Base-by-base conservation (phyloP, 2,113 vertebrate genomes). In the Heterochromis multidens region DNA sequence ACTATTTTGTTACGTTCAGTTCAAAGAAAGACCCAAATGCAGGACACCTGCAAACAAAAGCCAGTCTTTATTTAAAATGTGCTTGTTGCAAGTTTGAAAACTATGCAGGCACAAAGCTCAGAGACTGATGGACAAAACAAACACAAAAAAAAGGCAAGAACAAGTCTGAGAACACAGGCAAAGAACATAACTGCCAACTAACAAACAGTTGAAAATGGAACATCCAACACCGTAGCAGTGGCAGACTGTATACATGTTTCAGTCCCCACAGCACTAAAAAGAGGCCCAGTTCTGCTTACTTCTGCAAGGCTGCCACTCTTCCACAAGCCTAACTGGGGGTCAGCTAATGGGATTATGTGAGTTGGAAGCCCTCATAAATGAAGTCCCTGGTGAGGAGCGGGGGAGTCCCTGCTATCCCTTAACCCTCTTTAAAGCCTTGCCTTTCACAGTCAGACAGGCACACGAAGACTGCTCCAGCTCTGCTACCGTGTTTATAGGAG, bases 331-430 rank as follows among this genome's bases (percentile, higher is more conserved):
- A 87, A 92, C 90, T 89, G 86, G 85, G 80, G 87, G 91, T 90
- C 79, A 76, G 87, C 85, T 94, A 95, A 94, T 95, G 92, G 94
- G 94, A 95, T 95, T 95, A 94, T 86, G 86, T 87, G 82, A 84
- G 86, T 84, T 92, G 89, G 92, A 95, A 92, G 89, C 89, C 86
- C 82, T 92, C 86, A 87, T 92, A 93, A 95, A 93, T 90, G 89
- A 93, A 90, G 89, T 94, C 94, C 89, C 94, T 4, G 60, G 91
- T 88, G 93, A 92, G 91, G 90, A 91, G 83, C 59, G 13, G 63
- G 60, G 90, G 86, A 84, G 87, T 80, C 88, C 82, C 58, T 78
- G 85, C 84, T 85, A 87, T 93, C 89, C 87, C 84, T 91, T 92
- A 94, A 93, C 90, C 80, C 93, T 92, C 90, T 92, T 88, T 89